Evolutionary conservation across 1,140 invertebrate genomes (phyloP), one percentile per base, ranked within the genome.

Genomic region (Rhyacophila brunnea): DNA sequence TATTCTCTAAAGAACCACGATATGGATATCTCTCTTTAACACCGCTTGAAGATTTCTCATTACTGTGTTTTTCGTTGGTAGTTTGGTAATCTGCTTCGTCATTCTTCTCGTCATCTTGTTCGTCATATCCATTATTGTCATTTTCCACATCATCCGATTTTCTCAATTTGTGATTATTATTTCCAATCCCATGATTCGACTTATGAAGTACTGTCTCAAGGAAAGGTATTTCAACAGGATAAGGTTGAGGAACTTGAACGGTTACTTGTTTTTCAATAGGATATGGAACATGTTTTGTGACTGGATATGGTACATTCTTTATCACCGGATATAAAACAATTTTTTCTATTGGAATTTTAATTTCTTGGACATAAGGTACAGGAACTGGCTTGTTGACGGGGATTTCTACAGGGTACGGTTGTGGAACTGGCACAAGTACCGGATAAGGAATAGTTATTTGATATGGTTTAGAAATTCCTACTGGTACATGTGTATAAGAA

Each of bases 231-330:
- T 88, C 86, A 10, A 88, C 83, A 7, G 87, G 87, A 58, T 87
- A 88, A 1, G 86, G 87, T 58, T 86, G 86, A 36, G 87, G 85
- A 19, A 88, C 81, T 5, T 83, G 85, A 6, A 88, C 83, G 1
- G 82, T 83, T n/a, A 88, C 79, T 65, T 87, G 85, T 64, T 88
- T 89, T 62, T 89, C 83, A 1, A 88, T 78, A 40, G 79, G 80
- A 44, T 87, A 85, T 1, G 88, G 86, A 5, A 88, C 80, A 42
- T 81, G 83, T 60, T 89, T 89, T 69, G 88, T 85, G 4, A 89
- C 82, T 1, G 87, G 86, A 65, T 87, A 85, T 1, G 86, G 85
- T 9, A 89, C 79, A 44, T 86, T 79, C 68, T 88, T 89, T 60
- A 89, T 85, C 6, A 89, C 82, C 2, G 86, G 83, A 72, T 84